These are phyloP conservation scores for Hypsopygia costalis DNA, from an alignment of 2,888 invertebrate genomes.

Conservation along the genomic window DNA sequence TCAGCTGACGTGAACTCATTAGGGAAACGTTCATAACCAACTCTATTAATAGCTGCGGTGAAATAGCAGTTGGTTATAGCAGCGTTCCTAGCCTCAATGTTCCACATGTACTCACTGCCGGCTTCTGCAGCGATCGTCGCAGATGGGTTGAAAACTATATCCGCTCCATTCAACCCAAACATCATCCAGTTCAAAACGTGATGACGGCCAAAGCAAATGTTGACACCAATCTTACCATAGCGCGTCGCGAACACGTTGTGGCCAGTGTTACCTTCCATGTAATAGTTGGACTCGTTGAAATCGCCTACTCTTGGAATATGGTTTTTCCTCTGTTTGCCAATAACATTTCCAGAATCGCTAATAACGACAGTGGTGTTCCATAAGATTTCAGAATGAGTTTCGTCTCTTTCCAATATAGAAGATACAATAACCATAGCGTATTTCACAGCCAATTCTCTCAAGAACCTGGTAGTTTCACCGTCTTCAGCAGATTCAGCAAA, in stretches of 20 bases:
- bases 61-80: slow-evolving; percentile 98
- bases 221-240: slow-evolving; percentile 94
- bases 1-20: slow-evolving; percentile 73
- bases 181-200: slow-evolving; percentile 99
- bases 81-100: slow-evolving; percentile 96
- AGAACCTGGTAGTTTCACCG: slow-evolving; percentile 92
- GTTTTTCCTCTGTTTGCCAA: slow-evolving; percentile 99
- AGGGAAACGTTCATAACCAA: slow-evolving; percentile 93
- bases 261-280: slow-evolving; percentile 97
- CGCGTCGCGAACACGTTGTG: slow-evolving; percentile 96
- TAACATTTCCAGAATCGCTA: slow-evolving; percentile 90
- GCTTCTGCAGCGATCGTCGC: slow-evolving; percentile 90
- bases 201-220: slow-evolving; percentile 98
- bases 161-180: slow-evolving; percentile 98
- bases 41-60: slow-evolving; percentile 96
- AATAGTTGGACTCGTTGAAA: slow-evolving; percentile 99
- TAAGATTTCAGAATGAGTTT: slow-evolving; percentile 90
- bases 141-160: slow-evolving; percentile 99
- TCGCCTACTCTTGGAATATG: slow-evolving; percentile 99
- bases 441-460: slow-evolving; percentile 88
- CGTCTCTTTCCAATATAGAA: slow-evolving; percentile 96
- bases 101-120: slow-evolving; percentile 95
- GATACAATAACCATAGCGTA: slow-evolving; percentile 97
- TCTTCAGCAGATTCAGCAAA: slow-evolving; percentile 96
- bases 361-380: slow-evolving; percentile 99